Conservation (phyloP, 2,888 invertebrate species). For the Coelopa pilipes region DNA sequence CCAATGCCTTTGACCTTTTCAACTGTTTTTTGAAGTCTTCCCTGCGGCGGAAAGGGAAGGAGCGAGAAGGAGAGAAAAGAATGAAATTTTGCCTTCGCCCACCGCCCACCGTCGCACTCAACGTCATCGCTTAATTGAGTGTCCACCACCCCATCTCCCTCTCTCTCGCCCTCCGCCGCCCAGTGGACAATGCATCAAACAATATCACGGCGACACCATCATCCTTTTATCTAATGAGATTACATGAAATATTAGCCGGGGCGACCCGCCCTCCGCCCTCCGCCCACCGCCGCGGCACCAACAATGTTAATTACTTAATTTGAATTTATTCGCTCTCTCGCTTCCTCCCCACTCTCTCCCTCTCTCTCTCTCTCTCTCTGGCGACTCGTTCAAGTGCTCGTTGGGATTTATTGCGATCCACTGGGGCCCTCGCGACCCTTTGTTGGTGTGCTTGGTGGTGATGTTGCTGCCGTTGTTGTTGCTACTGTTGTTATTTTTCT, state of each 20-base stretch:
- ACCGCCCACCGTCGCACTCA: no score
- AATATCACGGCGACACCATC: conserved; percentile 20
- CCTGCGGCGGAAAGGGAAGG: no score
- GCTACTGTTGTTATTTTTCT: conserved; percentile 34
- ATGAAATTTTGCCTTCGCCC: no score
- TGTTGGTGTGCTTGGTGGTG: conserved; percentile 11
- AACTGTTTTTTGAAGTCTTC: no score
- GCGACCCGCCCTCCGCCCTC: not conserved
- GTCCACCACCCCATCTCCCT: not conserved
- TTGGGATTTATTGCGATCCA: conserved; percentile 35
- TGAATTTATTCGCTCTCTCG: conserved; percentile 50
- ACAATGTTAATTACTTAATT: conserved; percentile 63
- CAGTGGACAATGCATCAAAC: conserved; percentile 15
- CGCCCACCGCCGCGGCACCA: conserved; percentile 10
- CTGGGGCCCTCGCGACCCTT: conserved; percentile 33
- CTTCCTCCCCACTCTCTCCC: conserved; percentile 13
- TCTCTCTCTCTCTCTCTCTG: not conserved
- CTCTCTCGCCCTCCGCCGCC: not conserved
- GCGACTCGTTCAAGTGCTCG: conserved; percentile 19
- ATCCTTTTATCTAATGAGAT: conserved; percentile 32
- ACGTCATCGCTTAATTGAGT: conserved; percentile 5
- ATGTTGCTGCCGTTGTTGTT: conserved; percentile 2
- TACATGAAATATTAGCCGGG: conserved; percentile 30
- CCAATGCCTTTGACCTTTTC: no score
- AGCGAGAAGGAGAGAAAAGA: no score